A percentile compares a stretch with the other conserved stretches of the same genome.
Evolutionary conservation across 2,888 invertebrate genomes (phyloP).

Genomic region (Lasioglossum vierecki): DNA sequence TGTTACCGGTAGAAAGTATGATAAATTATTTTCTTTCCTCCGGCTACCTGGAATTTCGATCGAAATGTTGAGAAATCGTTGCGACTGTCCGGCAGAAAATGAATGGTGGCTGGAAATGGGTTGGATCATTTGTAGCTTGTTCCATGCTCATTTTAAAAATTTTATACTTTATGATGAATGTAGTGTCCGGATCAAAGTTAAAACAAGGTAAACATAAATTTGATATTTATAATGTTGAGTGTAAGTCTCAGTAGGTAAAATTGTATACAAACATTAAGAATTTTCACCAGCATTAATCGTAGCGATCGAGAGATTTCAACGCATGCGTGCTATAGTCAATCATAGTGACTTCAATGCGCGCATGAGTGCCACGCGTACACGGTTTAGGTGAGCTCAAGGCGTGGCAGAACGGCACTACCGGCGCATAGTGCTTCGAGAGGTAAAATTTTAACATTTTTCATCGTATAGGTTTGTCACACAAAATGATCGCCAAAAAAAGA

Average conservation of each 20-base stretch:
- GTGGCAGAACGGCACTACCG: neutral
- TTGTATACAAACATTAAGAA: neutral
- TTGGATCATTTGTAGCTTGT: neutral
- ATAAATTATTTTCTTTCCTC: neutral
- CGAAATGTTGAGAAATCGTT: neutral
- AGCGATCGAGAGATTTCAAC: neutral
- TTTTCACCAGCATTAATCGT: neutral
- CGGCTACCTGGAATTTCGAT: conserved; percentile 2
- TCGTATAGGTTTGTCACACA: neutral
- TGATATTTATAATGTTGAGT: neutral
- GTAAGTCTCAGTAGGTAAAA: neutral
- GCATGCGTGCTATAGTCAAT: neutral
- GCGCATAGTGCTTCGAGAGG: neutral
- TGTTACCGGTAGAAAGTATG: neutral
- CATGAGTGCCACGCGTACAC: neutral
- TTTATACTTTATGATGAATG: neutral
- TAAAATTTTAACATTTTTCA: neutral
- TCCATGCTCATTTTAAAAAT: neutral
- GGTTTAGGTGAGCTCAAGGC: neutral
- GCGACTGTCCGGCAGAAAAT: neutral
- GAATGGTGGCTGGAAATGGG: neutral
- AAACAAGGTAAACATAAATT: neutral
- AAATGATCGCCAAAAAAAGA: neutral
- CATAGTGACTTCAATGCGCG: neutral
- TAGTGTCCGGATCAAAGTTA: neutral